A percentile compares a stretch with the other conserved stretches of the same genome.
These are phyloP conservation scores for Hirudinaria manillensis DNA, from an alignment of 2,888 invertebrate genomes.

Conservation along the genomic window DNA sequence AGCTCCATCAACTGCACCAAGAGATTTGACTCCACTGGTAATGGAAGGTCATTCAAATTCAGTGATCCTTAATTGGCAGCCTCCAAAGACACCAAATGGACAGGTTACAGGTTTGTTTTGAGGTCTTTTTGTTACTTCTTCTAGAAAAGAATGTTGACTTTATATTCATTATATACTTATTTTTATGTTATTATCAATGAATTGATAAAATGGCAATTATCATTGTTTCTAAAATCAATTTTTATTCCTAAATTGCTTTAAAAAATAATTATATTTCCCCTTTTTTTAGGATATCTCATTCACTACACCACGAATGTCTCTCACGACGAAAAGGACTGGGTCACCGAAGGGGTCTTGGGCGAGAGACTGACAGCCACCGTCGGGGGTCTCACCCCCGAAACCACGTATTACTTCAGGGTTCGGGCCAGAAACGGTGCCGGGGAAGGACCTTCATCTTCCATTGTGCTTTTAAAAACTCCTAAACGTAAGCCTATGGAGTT, in stretches of 20 bases:
- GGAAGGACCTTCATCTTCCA: constrained; percentile 75
- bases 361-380: constrained; percentile 75
- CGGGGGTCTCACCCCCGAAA: constrained; percentile 72
- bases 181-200: not conserved
- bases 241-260: not conserved
- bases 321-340: constrained; percentile 77
- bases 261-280: not conserved
- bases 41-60: constrained; percentile 65
- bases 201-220: not conserved
- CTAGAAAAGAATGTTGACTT: not conserved
- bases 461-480: not conserved
- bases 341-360: constrained; percentile 71
- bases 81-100: constrained; percentile 80
- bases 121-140: not conserved
- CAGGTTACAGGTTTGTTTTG: constrained; percentile 59
- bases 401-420: constrained; percentile 86
- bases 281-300: constrained; percentile 67
- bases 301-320: constrained; percentile 77
- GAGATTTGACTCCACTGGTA: constrained; percentile 72
- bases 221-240: too few relatives aligned
- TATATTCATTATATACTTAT: not conserved
- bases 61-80: constrained; percentile 77
- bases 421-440: constrained; percentile 84
- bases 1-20: constrained; percentile 76
- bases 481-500: not conserved